Conservation (phyloP, 2,888 invertebrate species). For the Hartigia nigra region DNA sequence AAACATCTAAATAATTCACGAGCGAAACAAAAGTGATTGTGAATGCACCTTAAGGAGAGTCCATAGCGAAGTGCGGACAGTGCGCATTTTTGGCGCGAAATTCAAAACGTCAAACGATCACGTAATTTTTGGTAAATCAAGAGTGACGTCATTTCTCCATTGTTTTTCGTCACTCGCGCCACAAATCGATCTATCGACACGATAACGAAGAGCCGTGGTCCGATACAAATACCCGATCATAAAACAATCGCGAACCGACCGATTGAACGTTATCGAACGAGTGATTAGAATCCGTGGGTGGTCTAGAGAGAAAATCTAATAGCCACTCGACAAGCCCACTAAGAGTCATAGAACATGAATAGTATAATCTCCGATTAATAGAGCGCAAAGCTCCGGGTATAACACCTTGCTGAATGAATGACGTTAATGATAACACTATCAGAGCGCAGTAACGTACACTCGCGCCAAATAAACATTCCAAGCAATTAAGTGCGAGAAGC, state of each 20-base stretch:
- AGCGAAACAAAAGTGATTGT: no score
- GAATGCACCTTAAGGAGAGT: no score
- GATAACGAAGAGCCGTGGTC: no score
- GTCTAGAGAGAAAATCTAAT: not conserved
- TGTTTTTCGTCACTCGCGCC: no score
- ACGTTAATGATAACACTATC: constrained; percentile 13
- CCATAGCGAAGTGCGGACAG: no score
- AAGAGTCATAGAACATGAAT: constrained; percentile 48
- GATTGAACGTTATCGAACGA: not conserved
- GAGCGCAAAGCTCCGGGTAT: constrained; percentile 54
- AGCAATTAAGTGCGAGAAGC: not conserved
- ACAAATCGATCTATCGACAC: no score
- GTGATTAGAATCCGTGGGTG: not conserved
- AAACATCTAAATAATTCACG: no score
- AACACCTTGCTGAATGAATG: constrained; percentile 51
- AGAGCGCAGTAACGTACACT: not conserved
- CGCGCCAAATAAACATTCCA: not conserved
- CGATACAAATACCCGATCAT: not conserved
- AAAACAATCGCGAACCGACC: not conserved
- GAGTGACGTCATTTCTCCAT: not conserved
- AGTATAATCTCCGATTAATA: constrained; percentile 59
- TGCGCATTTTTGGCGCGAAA: no score
- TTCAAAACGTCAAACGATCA: no score
- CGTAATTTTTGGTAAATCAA: not conserved
- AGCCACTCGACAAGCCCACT: constrained; percentile 16